A percentile compares a stretch with the other conserved stretches of the same genome.
Evolutionary conservation across 2,113 vertebrate genomes (phyloP).

Genomic region (Alexandromys fortis): DNA sequence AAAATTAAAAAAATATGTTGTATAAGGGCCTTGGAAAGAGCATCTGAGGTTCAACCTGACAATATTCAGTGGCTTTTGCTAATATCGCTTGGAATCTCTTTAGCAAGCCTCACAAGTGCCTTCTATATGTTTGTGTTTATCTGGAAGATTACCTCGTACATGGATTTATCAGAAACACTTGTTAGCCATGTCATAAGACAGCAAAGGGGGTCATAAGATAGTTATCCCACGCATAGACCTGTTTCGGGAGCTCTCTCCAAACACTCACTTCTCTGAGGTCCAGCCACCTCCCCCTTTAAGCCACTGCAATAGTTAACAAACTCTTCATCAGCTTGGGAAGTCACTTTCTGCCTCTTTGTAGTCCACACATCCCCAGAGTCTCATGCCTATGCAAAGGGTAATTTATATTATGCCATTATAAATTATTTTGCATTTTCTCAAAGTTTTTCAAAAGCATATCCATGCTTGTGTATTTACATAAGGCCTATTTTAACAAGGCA

Average conservation of each 20-base stretch:
- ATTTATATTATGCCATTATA: neutral
- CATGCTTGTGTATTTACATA: neutral
- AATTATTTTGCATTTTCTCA: constrained; percentile 26
- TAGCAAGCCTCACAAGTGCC: neutral
- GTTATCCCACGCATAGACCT: neutral
- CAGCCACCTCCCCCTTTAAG: neutral
- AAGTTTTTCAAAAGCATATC: constrained; percentile 9
- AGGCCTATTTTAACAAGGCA: constrained; percentile 32
- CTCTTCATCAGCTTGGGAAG: neutral
- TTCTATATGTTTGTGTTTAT: neutral
- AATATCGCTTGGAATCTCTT: neutral
- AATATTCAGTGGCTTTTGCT: neutral
- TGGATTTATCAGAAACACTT: neutral
- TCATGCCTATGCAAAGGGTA: neutral
- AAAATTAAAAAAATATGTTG: neutral
- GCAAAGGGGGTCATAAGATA: neutral
- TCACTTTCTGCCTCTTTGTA: neutral
- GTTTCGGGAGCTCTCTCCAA: neutral
- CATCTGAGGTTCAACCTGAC: neutral
- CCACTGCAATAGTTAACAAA: neutral
- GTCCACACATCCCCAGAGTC: neutral
- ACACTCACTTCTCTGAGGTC: neutral
- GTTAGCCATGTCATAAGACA: neutral
- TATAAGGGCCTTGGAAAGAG: neutral
- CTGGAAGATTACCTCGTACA: neutral